Conservation (phyloP, 1,140 invertebrate genomes). For the Eupristina koningsbergeri region DNA sequence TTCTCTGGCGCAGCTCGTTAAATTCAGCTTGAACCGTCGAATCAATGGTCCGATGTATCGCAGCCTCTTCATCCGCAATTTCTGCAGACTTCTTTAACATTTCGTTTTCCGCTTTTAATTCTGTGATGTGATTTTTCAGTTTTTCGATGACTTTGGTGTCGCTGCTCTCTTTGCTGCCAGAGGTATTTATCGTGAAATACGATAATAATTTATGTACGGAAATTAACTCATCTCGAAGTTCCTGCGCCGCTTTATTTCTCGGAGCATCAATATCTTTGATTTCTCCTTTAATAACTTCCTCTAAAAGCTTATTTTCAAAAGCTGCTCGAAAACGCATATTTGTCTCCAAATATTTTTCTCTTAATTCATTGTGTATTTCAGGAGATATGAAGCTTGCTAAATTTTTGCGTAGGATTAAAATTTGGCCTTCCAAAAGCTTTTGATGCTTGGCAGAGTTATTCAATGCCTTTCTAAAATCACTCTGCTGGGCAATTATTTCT, state of each 20-base stretch:
- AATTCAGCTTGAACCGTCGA: slow-evolving; percentile 72
- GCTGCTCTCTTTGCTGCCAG: neutral
- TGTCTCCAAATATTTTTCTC: slow-evolving; percentile 64
- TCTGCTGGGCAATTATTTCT: slow-evolving; percentile 61
- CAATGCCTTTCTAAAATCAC: slow-evolving; percentile 59
- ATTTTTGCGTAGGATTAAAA: slow-evolving; percentile 61
- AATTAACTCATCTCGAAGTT: slow-evolving; percentile 35
- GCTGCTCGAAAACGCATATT: slow-evolving; percentile 64
- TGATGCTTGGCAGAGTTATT: slow-evolving; percentile 60
- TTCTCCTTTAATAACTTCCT: slow-evolving; percentile 29
- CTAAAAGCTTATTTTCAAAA: slow-evolving; percentile 58
- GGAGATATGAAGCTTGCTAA: slow-evolving; percentile 61
- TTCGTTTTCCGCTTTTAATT: slow-evolving; percentile 58
- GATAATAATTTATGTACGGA: slow-evolving; percentile 37
- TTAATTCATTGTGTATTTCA: slow-evolving; percentile 60
- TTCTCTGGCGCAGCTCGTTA: slow-evolving; percentile 77
- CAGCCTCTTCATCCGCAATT: slow-evolving; percentile 66
- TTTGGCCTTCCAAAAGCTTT: slow-evolving; percentile 59
- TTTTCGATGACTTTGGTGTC: slow-evolving; percentile 27
- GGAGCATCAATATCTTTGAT: neutral
- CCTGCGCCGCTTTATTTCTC: neutral
- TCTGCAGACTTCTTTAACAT: slow-evolving; percentile 60
- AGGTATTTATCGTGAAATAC: neutral
- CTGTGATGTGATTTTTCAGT: slow-evolving; percentile 44
- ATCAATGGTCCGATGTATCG: slow-evolving; percentile 61